Conservation (phyloP, 2,113 vertebrate genomes). For the Dasypus novemcinctus region DNA sequence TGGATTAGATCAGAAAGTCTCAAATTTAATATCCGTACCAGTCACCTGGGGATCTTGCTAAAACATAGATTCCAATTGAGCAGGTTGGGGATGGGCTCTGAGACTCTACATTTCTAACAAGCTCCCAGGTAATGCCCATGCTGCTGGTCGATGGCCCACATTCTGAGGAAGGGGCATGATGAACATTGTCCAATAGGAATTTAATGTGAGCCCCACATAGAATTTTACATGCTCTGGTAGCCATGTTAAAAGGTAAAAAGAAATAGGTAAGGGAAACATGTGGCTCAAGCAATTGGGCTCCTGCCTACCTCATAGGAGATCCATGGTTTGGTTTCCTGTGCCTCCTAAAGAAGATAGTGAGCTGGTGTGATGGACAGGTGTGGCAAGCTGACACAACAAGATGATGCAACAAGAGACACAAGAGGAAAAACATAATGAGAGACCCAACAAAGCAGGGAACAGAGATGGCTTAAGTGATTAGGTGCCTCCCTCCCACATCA, state of each 20-base stretch:
- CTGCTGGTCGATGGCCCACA: neutral
- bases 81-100: neutral
- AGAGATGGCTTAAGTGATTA: too few relatives aligned
- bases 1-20: neutral
- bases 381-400: too few relatives aligned
- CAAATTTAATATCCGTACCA: neutral
- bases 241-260: neutral
- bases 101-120: neutral
- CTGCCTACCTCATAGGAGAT: too few relatives aligned
- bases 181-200: neutral
- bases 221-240: neutral
- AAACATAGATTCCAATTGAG: neutral
- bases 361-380: too few relatives aligned
- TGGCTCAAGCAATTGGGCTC: too few relatives aligned
- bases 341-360: too few relatives aligned
- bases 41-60: neutral
- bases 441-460: too few relatives aligned
- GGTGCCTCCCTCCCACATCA: too few relatives aligned
- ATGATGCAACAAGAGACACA: too few relatives aligned
- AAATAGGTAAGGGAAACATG: neutral
- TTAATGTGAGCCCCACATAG: neutral
- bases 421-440: too few relatives aligned
- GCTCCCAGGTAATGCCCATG: neutral
- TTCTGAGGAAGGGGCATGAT: neutral
- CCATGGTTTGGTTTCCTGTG: too few relatives aligned